Evolutionary conservation across 1,140 invertebrate genomes (phyloP), one percentile per base, ranked within the genome.

Genomic region (Drosophila tsacasi): DNA sequence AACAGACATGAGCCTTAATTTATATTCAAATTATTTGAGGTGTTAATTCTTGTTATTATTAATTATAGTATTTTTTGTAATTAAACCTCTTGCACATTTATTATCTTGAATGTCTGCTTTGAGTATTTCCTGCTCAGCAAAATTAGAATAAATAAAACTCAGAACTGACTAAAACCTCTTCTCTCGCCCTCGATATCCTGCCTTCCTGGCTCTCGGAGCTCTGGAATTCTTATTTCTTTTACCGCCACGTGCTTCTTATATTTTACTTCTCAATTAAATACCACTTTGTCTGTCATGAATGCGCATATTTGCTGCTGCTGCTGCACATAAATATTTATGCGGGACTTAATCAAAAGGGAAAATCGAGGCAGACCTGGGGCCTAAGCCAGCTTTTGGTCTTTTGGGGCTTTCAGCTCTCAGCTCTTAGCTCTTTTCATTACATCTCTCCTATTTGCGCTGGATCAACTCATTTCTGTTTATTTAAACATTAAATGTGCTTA

Each of bases 401-500:
- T 65, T 52, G 27, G 40, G 46, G 37, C 13, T 27, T 39, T 30
- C 23, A 27, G 21, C 30, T 47, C 23, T 15, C 44, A 15, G 21
- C 46, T 49, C 47, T n/a, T 27, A 49, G 47, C 47, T 49, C 49
- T 40, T 76, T 64, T 76, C 74, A 54, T 77, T 44, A 32, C 74
- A 76, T 35, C 46, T 58, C 25, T 54, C 57, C 75, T 78, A 78
- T 78, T 78, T 78, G 75, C 49, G 58, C 37, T 49, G 55, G 54
- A 79, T 46, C 21, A 55, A 76, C 66, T 68, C 55, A 63, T 80
- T 69, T 69, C 44, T 81, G 85, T 89, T 87, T 78, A 84, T 84
- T 87, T 87, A 62, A 89, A 89, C 77, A 90, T 90, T 78, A 87
- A 89, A 81, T 76, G 80, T 59, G 84, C 84, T 84, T 83, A 83